These are phyloP conservation scores for Drosophila ustulata DNA, from an alignment of 2,888 invertebrate genomes.

Conservation along the genomic window DNA sequence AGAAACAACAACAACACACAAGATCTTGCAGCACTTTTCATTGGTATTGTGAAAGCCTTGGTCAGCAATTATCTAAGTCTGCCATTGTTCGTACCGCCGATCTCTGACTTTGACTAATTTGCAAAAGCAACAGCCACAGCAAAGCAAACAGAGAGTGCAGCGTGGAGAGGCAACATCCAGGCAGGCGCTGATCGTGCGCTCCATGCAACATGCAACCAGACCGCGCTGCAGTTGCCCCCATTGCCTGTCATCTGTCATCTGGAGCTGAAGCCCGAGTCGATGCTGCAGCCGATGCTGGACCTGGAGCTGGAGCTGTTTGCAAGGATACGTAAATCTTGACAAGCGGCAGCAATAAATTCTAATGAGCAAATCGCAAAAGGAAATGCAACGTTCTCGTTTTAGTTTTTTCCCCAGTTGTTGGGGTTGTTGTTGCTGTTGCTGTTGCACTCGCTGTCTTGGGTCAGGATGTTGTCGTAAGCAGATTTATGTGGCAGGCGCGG, in stretches of 20 bases:
- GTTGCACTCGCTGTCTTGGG: slow-evolving; percentile 25
- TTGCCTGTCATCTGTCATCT: slow-evolving; percentile 77
- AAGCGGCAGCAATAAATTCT: slow-evolving; percentile 81
- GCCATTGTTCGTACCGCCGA: slow-evolving; percentile 71
- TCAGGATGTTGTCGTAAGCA: slow-evolving; percentile 72
- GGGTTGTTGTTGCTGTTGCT: background rate
- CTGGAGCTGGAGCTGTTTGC: slow-evolving; percentile 30
- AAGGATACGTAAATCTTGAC: slow-evolving; percentile 83
- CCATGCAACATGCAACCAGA: slow-evolving; percentile 37
- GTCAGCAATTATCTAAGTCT: slow-evolving; percentile 77
- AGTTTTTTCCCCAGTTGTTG: slow-evolving; percentile 1
- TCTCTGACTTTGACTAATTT: slow-evolving; percentile 78
- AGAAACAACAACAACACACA: slow-evolving; percentile 13
- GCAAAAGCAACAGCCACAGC: slow-evolving; percentile 44
- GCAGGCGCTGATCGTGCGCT: slow-evolving; percentile 30
- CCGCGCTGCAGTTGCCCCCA: slow-evolving; percentile 36
- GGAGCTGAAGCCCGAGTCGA: slow-evolving; percentile 26
- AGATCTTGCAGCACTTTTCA: slow-evolving; percentile 63
- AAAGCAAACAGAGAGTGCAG: slow-evolving; percentile 12
- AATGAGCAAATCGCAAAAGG: slow-evolving; percentile 78
- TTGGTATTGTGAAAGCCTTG: slow-evolving; percentile 74
- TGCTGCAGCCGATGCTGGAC: slow-evolving; percentile 23
- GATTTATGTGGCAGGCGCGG: slow-evolving; percentile 66
- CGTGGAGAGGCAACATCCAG: slow-evolving; percentile 15
- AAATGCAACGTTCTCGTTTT: slow-evolving; percentile 66